Conservation (phyloP, 2,113 vertebrate species). For the Xiphias gladius region DNA sequence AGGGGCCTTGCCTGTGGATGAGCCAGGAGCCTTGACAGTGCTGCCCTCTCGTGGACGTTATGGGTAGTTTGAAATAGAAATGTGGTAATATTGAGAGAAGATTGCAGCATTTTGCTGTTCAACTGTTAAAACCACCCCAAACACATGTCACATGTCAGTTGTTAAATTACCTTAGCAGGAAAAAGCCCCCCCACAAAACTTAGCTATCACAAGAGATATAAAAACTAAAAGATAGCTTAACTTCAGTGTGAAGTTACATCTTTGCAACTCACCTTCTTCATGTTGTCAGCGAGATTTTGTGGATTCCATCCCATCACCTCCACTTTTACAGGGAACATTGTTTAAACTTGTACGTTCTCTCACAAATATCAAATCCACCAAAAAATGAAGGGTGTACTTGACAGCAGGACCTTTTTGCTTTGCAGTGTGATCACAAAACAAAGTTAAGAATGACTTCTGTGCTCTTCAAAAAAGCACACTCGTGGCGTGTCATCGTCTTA, state of each 20-base stretch:
- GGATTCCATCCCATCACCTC: slow-evolving; percentile 61
- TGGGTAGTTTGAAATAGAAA: slow-evolving; percentile 10
- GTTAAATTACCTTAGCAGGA: background rate
- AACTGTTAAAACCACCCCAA: background rate
- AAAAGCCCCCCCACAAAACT: background rate
- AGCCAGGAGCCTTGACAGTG: background rate
- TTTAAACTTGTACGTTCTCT: slow-evolving; percentile 40
- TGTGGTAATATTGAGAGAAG: background rate
- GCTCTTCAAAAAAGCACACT: background rate
- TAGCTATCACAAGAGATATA: background rate
- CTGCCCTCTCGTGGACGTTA: slow-evolving; percentile 68
- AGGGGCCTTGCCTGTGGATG: background rate
- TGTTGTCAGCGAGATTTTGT: slow-evolving; percentile 49
- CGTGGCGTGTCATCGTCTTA: background rate
- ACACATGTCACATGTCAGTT: background rate
- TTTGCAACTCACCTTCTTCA: slow-evolving; percentile 49
- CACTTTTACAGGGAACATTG: slow-evolving; percentile 13
- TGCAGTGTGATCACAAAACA: background rate
- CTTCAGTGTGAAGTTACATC: background rate
- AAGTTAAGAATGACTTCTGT: background rate
- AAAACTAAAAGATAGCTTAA: background rate
- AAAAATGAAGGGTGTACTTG: background rate
- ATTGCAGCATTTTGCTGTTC: background rate
- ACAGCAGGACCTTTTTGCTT: background rate
- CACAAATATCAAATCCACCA: background rate